Evolutionary conservation across 2,113 vertebrate genomes (phyloP).

Genomic region (Atherinomorus stipes): DNA sequence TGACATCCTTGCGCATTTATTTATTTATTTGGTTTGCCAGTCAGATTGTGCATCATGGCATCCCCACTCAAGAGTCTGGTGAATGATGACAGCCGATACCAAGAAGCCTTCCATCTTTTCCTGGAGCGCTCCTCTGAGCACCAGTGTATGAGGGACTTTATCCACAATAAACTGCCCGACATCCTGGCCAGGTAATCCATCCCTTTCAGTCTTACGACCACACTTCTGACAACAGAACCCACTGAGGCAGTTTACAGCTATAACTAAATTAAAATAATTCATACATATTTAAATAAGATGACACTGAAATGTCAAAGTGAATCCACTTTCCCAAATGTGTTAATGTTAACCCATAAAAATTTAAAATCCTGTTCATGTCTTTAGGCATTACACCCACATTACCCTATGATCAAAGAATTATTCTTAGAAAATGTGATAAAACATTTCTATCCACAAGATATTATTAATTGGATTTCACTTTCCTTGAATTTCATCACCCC

Average conservation of each 20-base stretch:
- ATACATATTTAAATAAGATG: neutral
- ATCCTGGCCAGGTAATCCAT: slow-evolving; percentile 81
- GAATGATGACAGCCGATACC: slow-evolving; percentile 80
- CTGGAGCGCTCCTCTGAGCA: slow-evolving; percentile 89
- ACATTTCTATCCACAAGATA: too few species aligned
- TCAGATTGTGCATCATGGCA: slow-evolving; percentile 73
- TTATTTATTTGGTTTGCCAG: neutral
- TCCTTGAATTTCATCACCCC: too few species aligned
- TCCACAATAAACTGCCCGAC: slow-evolving; percentile 79
- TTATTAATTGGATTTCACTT: too few species aligned
- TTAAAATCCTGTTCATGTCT: too few species aligned
- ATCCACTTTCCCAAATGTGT: neutral
- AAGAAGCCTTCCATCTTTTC: slow-evolving; percentile 85
- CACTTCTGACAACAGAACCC: neutral
- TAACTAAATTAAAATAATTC: neutral
- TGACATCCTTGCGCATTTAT: too few species aligned
- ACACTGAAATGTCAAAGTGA: neutral
- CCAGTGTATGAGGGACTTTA: slow-evolving; percentile 88
- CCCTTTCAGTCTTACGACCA: neutral
- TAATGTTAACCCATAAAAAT: too few species aligned
- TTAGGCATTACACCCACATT: too few species aligned
- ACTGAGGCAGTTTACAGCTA: too few species aligned
- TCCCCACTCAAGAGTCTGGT: slow-evolving; percentile 79
- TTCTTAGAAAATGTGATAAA: too few species aligned
- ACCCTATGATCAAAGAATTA: too few species aligned